A percentile compares a stretch with the other conserved stretches of the same genome.
Conservation (phyloP, 2,113 vertebrate genomes). For the Anser cygnoides region DNA sequence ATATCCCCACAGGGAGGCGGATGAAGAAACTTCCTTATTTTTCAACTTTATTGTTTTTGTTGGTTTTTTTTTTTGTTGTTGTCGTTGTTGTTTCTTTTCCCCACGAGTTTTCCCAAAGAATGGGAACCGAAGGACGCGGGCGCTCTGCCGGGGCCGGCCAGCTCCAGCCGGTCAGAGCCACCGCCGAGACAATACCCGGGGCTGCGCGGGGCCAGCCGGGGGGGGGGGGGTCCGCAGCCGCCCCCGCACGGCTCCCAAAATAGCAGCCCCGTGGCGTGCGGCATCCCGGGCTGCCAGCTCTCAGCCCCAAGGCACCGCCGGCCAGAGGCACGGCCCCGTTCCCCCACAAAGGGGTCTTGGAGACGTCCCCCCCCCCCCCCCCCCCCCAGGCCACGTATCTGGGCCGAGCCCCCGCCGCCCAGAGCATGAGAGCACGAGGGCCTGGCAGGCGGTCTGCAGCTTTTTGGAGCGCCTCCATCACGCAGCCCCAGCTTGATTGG, state of each 20-base stretch:
- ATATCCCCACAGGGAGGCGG: not conserved
- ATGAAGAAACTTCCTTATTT: not conserved
- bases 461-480: not conserved
- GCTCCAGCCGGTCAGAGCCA: not conserved
- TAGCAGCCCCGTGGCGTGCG: rapidly evolving
- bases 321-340: no score
- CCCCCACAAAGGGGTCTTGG: not conserved
- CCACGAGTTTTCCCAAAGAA: not conserved
- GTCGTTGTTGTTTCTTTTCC: not conserved
- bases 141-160: not conserved
- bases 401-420: not conserved
- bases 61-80: no score
- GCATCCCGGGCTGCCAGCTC: not conserved
- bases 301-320: no score
- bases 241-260: not conserved
- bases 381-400: not conserved
- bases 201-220: not conserved
- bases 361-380: not conserved
- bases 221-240: no score
- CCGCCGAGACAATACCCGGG: not conserved
- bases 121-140: not conserved
- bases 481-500: not conserved
- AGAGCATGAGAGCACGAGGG: not conserved
- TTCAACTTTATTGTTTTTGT: not conserved
- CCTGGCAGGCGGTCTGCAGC: not conserved